These are phyloP conservation scores for Halisarca cf. caerulea DNA, from an alignment of 37 sponge, comb jelly and placozoan genomes.

Conservation along the genomic window DNA sequence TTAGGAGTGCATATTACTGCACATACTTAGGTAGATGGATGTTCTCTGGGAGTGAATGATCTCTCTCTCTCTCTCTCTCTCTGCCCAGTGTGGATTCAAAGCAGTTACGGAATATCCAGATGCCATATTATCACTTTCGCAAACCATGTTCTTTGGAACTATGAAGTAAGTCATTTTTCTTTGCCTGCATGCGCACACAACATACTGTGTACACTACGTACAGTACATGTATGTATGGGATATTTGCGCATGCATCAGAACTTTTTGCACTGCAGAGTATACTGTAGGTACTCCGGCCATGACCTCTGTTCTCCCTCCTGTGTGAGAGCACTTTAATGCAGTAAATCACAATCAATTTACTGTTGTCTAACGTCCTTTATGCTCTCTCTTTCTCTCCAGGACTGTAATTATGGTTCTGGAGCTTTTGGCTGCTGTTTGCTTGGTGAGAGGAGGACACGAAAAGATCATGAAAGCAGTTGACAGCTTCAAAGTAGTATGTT, in stretches of 20 bases:
- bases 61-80: background rate
- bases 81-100: conserved; percentile 71
- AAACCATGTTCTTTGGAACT: conserved; percentile 79
- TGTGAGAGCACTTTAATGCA: too few species aligned
- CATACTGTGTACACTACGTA: too few species aligned
- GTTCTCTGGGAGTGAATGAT: too few species aligned
- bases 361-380: too few species aligned
- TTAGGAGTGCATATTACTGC: too few species aligned
- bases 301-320: too few species aligned
- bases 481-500: conserved; percentile 62
- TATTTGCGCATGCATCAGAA: too few species aligned
- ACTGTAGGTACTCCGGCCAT: too few species aligned
- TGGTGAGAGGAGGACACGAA: conserved; percentile 67
- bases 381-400: conserved; percentile 32
- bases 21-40: too few species aligned
- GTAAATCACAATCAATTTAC: too few species aligned
- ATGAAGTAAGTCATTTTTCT: conserved; percentile 31
- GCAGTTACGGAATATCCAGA: conserved; percentile 71
- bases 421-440: conserved; percentile 79
- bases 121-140: conserved; percentile 61
- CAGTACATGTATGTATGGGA: too few species aligned
- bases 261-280: too few species aligned
- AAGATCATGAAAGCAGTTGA: conserved; percentile 85
- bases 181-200: background rate
- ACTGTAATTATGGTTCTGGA: conserved; percentile 74